Evolutionary conservation across 2,113 vertebrate species (phyloP).

Genomic region (Hystrix brachyura): DNA sequence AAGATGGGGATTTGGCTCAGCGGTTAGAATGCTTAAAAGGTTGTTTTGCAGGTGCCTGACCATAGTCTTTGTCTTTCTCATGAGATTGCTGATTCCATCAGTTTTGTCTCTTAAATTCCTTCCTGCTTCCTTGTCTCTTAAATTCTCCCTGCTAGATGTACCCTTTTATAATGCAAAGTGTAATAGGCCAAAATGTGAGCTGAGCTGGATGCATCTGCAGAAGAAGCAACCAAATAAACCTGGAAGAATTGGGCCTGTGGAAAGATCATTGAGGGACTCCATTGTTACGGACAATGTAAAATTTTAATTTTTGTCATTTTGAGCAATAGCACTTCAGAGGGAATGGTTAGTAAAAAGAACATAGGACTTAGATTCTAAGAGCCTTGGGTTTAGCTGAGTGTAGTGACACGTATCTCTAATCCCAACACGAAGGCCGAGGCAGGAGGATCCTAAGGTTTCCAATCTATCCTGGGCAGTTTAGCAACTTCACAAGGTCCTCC

Average conservation of each 20-base stretch:
- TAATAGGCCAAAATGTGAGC: neutral
- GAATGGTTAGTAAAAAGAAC: neutral
- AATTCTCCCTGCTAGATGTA: neutral
- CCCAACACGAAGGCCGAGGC: neutral
- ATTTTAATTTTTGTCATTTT: constrained; percentile 28
- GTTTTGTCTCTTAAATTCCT: neutral
- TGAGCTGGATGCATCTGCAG: neutral
- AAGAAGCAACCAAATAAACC: neutral
- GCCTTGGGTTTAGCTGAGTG: neutral
- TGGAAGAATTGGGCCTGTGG: neutral
- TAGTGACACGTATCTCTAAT: neutral
- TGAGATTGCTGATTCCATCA: neutral
- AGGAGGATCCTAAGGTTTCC: neutral
- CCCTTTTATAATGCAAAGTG: neutral
- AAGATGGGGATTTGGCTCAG: too few relatives aligned
- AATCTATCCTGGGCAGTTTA: neutral
- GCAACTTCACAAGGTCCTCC: neutral
- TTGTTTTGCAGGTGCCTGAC: neutral
- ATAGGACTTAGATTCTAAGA: neutral
- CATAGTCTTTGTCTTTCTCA: neutral
- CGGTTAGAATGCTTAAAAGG: too few relatives aligned
- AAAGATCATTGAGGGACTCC: neutral
- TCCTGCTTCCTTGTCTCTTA: neutral
- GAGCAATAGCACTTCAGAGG: neutral
- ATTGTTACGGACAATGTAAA: neutral